Evolutionary conservation across 1,140 invertebrate species (phyloP).

Genomic region (Drosophila equinoxialis): DNA sequence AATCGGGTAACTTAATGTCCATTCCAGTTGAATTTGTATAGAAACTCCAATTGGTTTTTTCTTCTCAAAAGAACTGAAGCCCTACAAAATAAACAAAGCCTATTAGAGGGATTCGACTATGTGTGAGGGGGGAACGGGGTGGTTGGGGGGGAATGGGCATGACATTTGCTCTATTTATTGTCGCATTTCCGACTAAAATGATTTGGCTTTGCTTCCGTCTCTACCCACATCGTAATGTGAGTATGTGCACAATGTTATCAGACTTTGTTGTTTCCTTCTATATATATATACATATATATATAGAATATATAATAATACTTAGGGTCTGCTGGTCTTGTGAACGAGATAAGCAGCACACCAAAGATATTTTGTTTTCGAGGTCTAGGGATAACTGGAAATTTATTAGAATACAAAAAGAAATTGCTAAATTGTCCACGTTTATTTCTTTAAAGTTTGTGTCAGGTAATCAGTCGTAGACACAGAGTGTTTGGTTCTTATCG

Average conservation of each 20-base stretch:
- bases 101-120: neutral
- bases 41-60: too few species aligned
- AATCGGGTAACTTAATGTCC: too few species aligned
- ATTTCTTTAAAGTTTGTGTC: neutral
- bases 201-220: constrained; percentile 12
- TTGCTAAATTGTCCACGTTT: constrained; percentile 8
- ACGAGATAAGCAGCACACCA: constrained; percentile 15
- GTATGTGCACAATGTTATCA: constrained; percentile 8
- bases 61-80: neutral
- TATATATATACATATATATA: neutral
- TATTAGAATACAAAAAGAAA: constrained; percentile 2
- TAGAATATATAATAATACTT: neutral
- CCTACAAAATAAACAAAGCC: neutral
- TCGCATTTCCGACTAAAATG: constrained; percentile 1
- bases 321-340: constrained; percentile 11
- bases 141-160: neutral
- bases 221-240: constrained; percentile 2
- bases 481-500: constrained; percentile 2
- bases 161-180: constrained; percentile 16
- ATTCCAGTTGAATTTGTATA: too few species aligned
- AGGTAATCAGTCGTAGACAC: neutral
- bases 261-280: neutral
- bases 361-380: neutral
- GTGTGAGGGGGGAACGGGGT: neutral
- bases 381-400: constrained; percentile 12